These are phyloP conservation scores for Drosophila sturtevanti DNA, from an alignment of 1,140 invertebrate genomes.

Conservation along the genomic window DNA sequence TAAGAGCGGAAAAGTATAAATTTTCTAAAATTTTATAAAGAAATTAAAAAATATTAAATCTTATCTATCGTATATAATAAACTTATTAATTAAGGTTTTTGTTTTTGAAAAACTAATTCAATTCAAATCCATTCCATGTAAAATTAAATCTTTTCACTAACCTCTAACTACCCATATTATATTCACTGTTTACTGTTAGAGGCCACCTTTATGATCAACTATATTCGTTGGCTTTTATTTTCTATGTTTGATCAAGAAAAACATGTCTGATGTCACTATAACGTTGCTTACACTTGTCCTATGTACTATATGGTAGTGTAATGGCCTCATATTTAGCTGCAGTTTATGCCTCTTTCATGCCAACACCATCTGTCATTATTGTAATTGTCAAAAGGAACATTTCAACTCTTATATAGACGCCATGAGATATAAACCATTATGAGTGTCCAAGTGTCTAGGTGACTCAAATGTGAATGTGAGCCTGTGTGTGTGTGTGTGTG, in stretches of 20 bases:
- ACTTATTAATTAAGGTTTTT: too few species aligned
- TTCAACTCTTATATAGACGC: conserved; percentile 41
- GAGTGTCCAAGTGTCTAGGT: conserved; percentile 51
- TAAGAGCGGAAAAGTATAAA: too few species aligned
- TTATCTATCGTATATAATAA: too few species aligned
- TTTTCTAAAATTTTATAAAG: too few species aligned
- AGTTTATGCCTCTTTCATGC: conserved; percentile 38
- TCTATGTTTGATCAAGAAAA: conserved; percentile 8
- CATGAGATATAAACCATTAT: conserved; percentile 58
- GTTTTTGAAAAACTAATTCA: too few species aligned
- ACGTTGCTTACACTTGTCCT: not conserved
- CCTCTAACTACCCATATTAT: not conserved
- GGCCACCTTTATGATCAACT: not conserved
- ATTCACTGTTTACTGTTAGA: not conserved
- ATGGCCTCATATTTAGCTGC: conserved; percentile 4
- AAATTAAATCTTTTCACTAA: not conserved
- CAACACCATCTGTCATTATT: conserved; percentile 69
- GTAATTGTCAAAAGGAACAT: conserved; percentile 54
- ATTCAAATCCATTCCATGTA: not conserved
- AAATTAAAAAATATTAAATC: too few species aligned
- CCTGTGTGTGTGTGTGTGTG: conserved; percentile 58
- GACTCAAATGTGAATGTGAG: conserved; percentile 24
- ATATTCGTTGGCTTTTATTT: not conserved
- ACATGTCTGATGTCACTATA: not conserved
- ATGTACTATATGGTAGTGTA: not conserved